phyloP scores from a whole-genome alignment of 1,140 invertebrate species.

The Nilaparvata lugens region DNA sequence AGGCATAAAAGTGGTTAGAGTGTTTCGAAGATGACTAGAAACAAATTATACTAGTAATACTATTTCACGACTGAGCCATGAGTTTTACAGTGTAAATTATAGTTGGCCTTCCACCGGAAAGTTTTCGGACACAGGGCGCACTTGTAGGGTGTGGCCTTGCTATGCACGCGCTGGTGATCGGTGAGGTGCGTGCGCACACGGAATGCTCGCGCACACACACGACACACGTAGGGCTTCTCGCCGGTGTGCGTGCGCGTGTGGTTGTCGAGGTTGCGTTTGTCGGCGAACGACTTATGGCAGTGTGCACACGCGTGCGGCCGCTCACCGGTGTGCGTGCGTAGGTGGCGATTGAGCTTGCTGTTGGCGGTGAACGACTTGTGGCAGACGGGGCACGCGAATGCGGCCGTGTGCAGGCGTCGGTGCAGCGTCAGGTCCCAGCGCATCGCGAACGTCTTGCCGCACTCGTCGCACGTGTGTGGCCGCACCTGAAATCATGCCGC shows the following conservation, averaged over 20 bases:
- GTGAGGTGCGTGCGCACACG: conserved; percentile 16
- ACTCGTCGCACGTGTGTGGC: conserved; percentile 31
- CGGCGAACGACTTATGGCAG: conserved; percentile 40
- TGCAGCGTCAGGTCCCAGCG: conserved; percentile 38
- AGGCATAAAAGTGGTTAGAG: no score
- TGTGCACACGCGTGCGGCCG: conserved; percentile 40
- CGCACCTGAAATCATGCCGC: no score
- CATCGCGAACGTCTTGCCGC: conserved; percentile 31
- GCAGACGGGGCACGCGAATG: conserved; percentile 23
- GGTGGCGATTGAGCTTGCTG: conserved; percentile 20
- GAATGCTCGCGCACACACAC: conserved; percentile 37
- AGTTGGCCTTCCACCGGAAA: conserved; percentile 22
- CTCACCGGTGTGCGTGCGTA: conserved; percentile 32
- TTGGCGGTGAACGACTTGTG: conserved; percentile 22
- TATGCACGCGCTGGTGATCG: conserved; percentile 19
- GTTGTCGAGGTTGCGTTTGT: conserved; percentile 41
- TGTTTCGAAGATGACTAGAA: no score
- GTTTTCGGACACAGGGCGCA: conserved; percentile 16
- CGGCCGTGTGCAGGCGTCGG: conserved; percentile 42
- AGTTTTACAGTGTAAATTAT: conserved; percentile 18
- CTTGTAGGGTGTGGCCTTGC: conserved; percentile 8
- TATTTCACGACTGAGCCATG: no score
- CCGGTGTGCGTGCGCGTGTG: conserved; percentile 37
- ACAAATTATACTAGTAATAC: no score
- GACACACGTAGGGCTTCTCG: conserved; percentile 36